Percentiles rank a stretch among this genome's conserved stretches.
These are phyloP conservation scores for Clostera curtula DNA, from an alignment of 2,888 invertebrate species.

Conservation along the genomic window DNA sequence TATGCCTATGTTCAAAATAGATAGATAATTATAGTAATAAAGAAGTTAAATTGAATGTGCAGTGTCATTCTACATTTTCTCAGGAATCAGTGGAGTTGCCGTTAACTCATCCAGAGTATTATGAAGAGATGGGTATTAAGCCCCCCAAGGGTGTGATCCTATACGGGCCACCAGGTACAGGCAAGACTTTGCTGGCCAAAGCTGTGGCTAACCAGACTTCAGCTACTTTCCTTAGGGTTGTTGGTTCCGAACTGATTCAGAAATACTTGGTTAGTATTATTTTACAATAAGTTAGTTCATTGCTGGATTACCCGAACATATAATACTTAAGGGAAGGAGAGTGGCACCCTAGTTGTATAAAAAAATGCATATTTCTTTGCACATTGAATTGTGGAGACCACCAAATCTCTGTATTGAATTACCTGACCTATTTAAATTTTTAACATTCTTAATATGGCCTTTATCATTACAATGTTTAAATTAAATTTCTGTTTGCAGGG, in stretches of 20 bases:
- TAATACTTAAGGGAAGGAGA: too few relatives aligned
- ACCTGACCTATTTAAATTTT: too few relatives aligned
- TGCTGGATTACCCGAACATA: too few relatives aligned
- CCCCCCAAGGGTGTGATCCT: constrained; percentile 99
- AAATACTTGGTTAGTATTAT: constrained; percentile 90
- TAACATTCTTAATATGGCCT: too few relatives aligned
- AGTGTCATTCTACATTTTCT: constrained; percentile 3
- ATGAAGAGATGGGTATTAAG: constrained; percentile 99
- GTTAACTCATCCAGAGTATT: constrained; percentile 99
- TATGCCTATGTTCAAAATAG: neutral
- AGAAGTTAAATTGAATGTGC: neutral
- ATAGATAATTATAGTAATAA: neutral
- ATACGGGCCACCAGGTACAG: constrained; percentile 98
- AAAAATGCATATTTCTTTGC: too few relatives aligned
- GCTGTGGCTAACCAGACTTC: constrained; percentile 99
- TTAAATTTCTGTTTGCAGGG: constrained; percentile 73
- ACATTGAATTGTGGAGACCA: too few relatives aligned
- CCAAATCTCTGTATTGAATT: too few relatives aligned
- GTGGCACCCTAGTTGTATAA: too few relatives aligned
- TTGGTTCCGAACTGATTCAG: constrained; percentile 99
- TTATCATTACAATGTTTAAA: neutral
- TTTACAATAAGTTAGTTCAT: too few relatives aligned
- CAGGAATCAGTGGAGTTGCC: constrained; percentile 98
- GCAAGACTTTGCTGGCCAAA: constrained; percentile 97
- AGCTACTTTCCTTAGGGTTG: constrained; percentile 98